Base-by-base conservation (phyloP, 2,888 invertebrate genomes). In the Muschampia plurimacula region DNA sequence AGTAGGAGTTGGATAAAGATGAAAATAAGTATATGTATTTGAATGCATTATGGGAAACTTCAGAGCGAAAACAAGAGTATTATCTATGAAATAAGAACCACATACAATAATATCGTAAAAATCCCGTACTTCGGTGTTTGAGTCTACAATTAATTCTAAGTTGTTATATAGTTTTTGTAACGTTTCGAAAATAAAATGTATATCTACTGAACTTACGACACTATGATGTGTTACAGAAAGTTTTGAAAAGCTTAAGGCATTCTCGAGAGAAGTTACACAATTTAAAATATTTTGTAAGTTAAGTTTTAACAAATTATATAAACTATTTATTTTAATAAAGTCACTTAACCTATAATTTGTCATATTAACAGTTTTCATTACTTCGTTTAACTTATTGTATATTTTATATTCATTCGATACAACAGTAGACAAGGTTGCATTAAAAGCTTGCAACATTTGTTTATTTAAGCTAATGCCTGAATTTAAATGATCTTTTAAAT, bases 31-130 rank as follows among this genome's bases (percentile, higher is more conserved):
- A 55, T 55, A 55, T 9, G 10, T 57, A 28, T 57, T 57, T 57
- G 57, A 57, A 57, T 57, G 57, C 57, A 57, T 57, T 57, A 57
- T 57, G 57, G 57, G 57, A 57, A 57, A 57, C 57, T 57, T 57
- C 57, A 57, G 10, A 28, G 28, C 57, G 15, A 57, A 57, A 28
- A 57, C 57, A 57, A 57, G 57, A 28, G 10, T 28, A 15, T 57
- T 57, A 57, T 57, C 28, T 2, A 57, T 28, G 22, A 57, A 57
- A 10, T 57, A 57, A 28, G 57, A 57, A 57, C 57, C 57, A 57
- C 57, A 57, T 57, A 9, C 57, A 57, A 57, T 57, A 10, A 57
- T 57, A 57, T 57, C 28, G 22, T 57, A 57, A 57, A 13, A 49
- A n/a, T 49, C 49, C 9, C 49, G 10, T 49, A 10, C 12, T 13